phyloP scores from a whole-genome alignment of 2,113 vertebrate genomes.

The Gobius niger region DNA sequence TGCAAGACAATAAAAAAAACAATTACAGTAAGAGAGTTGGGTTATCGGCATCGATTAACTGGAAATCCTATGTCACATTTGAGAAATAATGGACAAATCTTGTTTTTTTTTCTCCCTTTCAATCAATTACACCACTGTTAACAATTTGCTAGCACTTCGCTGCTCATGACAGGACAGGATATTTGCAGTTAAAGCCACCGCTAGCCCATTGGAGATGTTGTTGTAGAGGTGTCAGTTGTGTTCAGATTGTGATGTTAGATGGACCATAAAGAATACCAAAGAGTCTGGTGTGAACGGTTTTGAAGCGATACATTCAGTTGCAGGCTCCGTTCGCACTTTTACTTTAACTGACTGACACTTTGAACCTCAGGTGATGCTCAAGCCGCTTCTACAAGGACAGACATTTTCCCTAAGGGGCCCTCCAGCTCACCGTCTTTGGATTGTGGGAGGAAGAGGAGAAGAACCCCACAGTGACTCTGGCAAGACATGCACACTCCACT shows the following conservation, averaged over 20 bases:
- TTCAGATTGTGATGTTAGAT: no score
- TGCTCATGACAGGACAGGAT: no score
- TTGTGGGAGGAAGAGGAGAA: background rate
- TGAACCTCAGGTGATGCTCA: background rate
- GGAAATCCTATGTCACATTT: background rate
- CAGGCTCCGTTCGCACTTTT: constrained; percentile 2
- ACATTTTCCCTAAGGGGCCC: background rate
- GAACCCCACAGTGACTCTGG: background rate
- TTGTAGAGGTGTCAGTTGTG: no score
- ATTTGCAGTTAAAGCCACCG: no score
- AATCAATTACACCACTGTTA: no score
- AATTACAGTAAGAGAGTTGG: background rate
- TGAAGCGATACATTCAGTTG: constrained; percentile 1
- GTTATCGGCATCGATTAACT: background rate
- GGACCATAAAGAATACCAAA: background rate
- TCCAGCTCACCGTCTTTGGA: background rate
- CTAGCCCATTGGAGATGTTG: no score
- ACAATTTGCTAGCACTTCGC: no score
- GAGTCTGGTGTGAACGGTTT: constrained; percentile 3
- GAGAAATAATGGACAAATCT: background rate
- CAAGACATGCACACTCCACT: background rate
- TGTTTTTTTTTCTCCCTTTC: no score
- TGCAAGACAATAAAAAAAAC: background rate
- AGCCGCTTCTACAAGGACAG: background rate
- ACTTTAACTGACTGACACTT: no score